Evolutionary conservation across 2,113 vertebrate species (phyloP), one percentile per base, ranked within the genome.

Genomic region (Cephalopholis sonnerati): DNA sequence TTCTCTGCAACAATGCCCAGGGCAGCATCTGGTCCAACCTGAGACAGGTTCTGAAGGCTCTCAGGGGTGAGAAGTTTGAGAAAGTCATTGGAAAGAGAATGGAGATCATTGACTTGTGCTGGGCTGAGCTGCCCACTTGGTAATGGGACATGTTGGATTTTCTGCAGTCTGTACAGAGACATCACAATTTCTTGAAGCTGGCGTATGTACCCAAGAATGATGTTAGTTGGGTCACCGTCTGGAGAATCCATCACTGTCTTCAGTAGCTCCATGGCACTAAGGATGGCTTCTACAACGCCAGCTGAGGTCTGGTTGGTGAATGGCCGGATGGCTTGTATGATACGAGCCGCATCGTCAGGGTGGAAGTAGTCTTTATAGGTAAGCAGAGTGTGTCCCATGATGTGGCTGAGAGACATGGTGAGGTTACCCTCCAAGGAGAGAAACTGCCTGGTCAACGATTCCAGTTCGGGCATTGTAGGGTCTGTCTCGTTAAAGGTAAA

Each of bases 221-320:
- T 58, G 1, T 62, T 17, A 61, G 83, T 83, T 32, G 91, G 87
- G 65, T 94, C 88, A 41, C 74, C 81, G 20, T 87, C 75, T 41
- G 86, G 79, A 62, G 91, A 64, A 70, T 93, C 85, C 2, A 58
- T 70, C 16, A 92, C 72, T 63, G 25, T 79, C 29, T 91, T 85
- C 53, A 95, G 41, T 5, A 87, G 77, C 84, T 94, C 86, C 41
- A 91, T 62, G 48, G 92, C 89, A 16, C 55, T 82, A 36, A 95
- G 81, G 25, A 93, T 89, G 55, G 90, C 72, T 81, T 95, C 87
- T 9, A 84, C 82, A 53, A 88, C 1, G 7, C 89, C 85, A 2
- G 79, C 54, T 71, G 91, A 91, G 59, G 88, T 94, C 83, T 94
- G 92, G 61, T 92, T 94, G 32, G 70, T 85, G 55, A 93, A 90